Conservation (phyloP, 2,113 vertebrate genomes). For the Bubalus kerabau region DNA sequence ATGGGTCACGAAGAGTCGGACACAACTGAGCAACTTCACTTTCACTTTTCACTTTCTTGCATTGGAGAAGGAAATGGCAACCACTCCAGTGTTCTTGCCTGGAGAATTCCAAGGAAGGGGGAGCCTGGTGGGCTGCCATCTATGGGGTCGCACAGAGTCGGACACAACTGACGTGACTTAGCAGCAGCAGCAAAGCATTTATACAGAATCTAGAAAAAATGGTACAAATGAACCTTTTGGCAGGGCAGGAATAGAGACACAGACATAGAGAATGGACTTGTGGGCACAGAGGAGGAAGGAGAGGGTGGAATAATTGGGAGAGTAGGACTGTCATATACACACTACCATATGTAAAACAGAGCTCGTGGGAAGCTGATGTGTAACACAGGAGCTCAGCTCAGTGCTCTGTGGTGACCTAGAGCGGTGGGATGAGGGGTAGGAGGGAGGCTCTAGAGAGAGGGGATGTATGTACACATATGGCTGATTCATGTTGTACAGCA, state of each 20-base stretch:
- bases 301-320: background rate
- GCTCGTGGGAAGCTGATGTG: background rate
- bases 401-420: background rate
- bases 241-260: background rate
- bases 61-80: too few species aligned
- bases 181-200: background rate
- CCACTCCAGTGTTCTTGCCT: too few species aligned
- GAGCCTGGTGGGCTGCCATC: too few species aligned
- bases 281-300: background rate
- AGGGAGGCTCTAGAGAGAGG: background rate
- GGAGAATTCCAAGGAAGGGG: too few species aligned
- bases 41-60: too few species aligned
- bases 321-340: background rate
- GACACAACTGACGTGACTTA: accelerated
- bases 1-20: too few species aligned
- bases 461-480: background rate
- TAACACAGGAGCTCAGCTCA: background rate
- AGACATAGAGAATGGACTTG: background rate
- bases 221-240: background rate
- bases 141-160: too few species aligned
- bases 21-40: too few species aligned
- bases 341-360: background rate
- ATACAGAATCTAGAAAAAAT: background rate
- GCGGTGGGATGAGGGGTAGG: background rate
- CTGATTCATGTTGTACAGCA: background rate